Evolutionary conservation across 2,888 invertebrate genomes (phyloP), one percentile per base, ranked within the genome.

Genomic region (Oasisia sp.): DNA sequence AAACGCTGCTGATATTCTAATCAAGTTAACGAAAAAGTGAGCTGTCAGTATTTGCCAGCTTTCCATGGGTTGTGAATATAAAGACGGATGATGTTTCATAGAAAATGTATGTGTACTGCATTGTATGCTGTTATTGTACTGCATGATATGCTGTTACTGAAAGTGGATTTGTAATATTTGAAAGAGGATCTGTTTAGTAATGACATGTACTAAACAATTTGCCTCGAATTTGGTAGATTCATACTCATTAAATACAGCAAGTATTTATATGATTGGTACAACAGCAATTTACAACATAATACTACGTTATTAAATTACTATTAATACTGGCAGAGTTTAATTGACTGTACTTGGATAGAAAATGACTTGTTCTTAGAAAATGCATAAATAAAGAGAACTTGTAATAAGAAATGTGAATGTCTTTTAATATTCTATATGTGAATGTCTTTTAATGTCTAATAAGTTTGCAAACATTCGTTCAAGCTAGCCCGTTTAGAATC

Each of bases 281-380:
- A 12, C 50, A 27, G 74, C 74, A 74, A n/a, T 74, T 27, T 74
- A 74, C 74, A 14, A 74, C 74, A 19, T 19, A 38, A 38, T 38
- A 74, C 7, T 50, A 50, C 27, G 74, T 74, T 74, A 74, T 19
- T 74, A 74, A 74, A 74, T 74, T 14, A 74, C 74, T 74, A 74
- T 74, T 74, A 74, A 74, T 74, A n/a, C 74, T 74, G 74, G 74
- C 14, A 74, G 74, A 74, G 74, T 74, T 74, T 74, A 74, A 27
- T 74, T 27, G 27, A 74, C 74, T 74, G 74, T 74, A 74, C 27
- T 27, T 74, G 74, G 74, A n/a, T 74, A 74, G 74, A 74, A 74
- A 27, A 74, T 74, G 74, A 74, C n/a, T 74, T 74, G 74, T 74
- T 74, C 74, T 74, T 74, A 74, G 74, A 74, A 74, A 74, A 74